These are phyloP conservation scores for Cetonia aurata DNA, from an alignment of 2,888 invertebrate species.

Conservation along the genomic window DNA sequence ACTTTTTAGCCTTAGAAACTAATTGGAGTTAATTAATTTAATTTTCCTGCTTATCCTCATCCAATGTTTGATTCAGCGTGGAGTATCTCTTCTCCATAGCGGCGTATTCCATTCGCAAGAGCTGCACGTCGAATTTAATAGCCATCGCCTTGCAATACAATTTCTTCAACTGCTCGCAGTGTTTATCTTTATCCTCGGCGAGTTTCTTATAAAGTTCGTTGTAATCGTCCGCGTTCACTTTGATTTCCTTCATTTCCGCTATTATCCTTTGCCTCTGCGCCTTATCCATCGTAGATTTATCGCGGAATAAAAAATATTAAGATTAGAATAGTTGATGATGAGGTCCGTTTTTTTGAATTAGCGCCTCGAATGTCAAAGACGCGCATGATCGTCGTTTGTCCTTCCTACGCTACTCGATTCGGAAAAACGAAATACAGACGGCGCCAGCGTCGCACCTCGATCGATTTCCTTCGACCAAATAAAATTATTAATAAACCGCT, in stretches of 20 bases:
- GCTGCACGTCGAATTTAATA: slow-evolving; percentile 34
- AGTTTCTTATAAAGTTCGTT: slow-evolving; percentile 37
- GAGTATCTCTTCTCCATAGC: not conserved
- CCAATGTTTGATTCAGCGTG: not conserved
- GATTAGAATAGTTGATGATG: no score
- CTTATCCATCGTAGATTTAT: not conserved
- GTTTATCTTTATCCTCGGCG: slow-evolving; percentile 30
- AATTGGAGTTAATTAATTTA: no score
- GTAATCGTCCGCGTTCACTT: slow-evolving; percentile 7
- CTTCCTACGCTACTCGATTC: not conserved
- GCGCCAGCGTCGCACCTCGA: slow-evolving; percentile 6
- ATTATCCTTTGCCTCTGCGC: not conserved
- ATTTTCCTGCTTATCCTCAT: slow-evolving; percentile 7
- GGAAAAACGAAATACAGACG: not conserved
- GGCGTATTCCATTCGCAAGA: slow-evolving; percentile 17
- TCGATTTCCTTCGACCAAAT: slow-evolving; percentile 44
- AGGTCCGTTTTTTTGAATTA: no score
- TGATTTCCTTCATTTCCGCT: not conserved
- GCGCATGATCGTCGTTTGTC: no score
- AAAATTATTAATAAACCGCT: slow-evolving; percentile 44
- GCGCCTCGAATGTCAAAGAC: no score
- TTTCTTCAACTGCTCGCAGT: slow-evolving; percentile 40
- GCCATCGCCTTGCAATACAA: slow-evolving; percentile 41
- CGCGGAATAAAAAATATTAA: not conserved
- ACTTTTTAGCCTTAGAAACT: no score